phyloP scores from a whole-genome alignment of 2,113 vertebrate species.

The Pavo muticus region DNA sequence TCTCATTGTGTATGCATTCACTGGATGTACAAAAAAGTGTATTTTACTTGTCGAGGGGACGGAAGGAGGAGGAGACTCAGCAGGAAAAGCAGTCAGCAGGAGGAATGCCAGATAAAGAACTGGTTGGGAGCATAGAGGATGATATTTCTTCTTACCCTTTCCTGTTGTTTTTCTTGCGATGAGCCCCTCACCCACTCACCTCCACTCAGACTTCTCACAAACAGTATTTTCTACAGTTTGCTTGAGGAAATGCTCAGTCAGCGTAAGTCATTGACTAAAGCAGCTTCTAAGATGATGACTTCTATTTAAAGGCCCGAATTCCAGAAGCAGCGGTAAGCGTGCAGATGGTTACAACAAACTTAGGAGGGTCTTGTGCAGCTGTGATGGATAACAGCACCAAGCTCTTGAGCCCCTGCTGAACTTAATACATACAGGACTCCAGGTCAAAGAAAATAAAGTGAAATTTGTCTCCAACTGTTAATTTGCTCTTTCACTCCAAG shows the following conservation, averaged over 20 bases:
- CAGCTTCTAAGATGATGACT: not conserved
- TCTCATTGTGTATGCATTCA: slow-evolving; percentile 9
- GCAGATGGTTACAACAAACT: fast-evolving
- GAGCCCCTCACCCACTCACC: slow-evolving; percentile 42
- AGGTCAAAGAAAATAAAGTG: not conserved
- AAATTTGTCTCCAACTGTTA: not conserved
- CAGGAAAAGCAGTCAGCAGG: slow-evolving; percentile 63
- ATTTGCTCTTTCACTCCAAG: not conserved
- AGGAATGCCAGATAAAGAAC: slow-evolving; percentile 69
- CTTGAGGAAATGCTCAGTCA: slow-evolving; percentile 38
- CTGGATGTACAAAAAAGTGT: not conserved
- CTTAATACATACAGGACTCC: not conserved
- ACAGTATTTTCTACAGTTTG: slow-evolving; percentile 50
- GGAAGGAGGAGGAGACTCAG: slow-evolving; percentile 64
- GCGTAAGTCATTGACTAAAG: slow-evolving; percentile 11
- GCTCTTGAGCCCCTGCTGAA: not conserved
- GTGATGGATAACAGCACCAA: not conserved
- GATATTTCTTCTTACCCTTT: slow-evolving; percentile 60
- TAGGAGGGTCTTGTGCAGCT: not conserved
- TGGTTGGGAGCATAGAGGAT: slow-evolving; percentile 23
- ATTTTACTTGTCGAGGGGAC: slow-evolving; percentile 24
- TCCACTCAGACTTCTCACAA: slow-evolving; percentile 31
- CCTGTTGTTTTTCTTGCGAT: slow-evolving; percentile 64
- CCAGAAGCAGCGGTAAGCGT: not conserved
- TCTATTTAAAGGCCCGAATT: not conserved